phyloP scores from a whole-genome alignment of 1,140 invertebrate species.

The Cheumatopsyche charites region DNA sequence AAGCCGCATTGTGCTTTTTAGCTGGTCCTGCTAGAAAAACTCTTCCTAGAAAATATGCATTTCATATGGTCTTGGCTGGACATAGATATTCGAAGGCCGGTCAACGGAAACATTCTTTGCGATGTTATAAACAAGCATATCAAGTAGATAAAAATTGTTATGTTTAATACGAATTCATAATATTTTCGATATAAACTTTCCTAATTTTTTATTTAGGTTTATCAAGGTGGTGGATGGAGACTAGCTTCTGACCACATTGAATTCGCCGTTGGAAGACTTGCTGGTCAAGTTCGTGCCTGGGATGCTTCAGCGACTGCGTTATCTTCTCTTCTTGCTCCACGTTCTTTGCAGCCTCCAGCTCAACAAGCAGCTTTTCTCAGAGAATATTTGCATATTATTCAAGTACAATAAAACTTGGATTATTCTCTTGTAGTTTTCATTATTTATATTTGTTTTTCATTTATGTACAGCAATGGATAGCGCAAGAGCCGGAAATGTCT shows the following conservation, averaged over 20 bases:
- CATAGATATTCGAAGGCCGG: constrained; percentile 91
- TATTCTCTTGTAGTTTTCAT: constrained; percentile 46
- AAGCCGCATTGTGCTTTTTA: constrained; percentile 93
- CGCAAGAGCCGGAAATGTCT: constrained; percentile 60
- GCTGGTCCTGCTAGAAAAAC: constrained; percentile 65
- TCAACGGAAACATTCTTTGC: constrained; percentile 86
- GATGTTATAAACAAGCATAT: constrained; percentile 91
- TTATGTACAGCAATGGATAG: constrained; percentile 56
- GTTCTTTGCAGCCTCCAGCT: constrained; percentile 73
- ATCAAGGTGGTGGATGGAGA: constrained; percentile 82
- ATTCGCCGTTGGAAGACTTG: constrained; percentile 89
- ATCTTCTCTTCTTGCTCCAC: constrained; percentile 75
- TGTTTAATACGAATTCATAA: neutral
- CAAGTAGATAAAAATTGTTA: constrained; percentile 64
- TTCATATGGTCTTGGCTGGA: constrained; percentile 94
- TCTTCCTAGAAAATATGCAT: constrained; percentile 94
- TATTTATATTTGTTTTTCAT: neutral
- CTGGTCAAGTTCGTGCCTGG: constrained; percentile 77
- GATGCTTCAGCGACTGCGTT: constrained; percentile 80
- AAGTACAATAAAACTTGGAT: too few relatives aligned
- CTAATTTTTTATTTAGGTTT: constrained; percentile 65
- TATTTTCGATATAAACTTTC: constrained; percentile 21
- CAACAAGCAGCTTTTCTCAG: constrained; percentile 87
- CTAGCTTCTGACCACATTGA: constrained; percentile 94
- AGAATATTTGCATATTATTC: constrained; percentile 85